Percentiles rank a stretch among this genome's conserved stretches.
Conservation (phyloP, 1,140 invertebrate genomes). For the Pinna nobilis region DNA sequence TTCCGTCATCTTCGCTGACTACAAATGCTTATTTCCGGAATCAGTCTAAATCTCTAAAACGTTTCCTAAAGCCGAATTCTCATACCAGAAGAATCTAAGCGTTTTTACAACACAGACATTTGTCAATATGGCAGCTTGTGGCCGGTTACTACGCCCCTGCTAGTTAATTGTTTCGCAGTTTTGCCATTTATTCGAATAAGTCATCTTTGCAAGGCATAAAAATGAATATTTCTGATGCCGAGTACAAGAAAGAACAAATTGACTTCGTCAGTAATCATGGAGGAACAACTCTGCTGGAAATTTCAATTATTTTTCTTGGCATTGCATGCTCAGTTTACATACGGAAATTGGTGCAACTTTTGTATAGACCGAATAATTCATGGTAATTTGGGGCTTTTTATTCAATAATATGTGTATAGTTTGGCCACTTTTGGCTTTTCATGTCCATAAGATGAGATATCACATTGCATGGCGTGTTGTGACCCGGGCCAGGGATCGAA, state of each 20-base stretch:
- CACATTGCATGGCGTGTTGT: too few relatives aligned
- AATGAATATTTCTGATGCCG: slow-evolving; percentile 15
- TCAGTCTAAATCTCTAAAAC: background rate
- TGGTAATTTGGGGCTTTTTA: background rate
- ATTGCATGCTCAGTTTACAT: slow-evolving; percentile 31
- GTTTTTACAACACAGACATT: background rate
- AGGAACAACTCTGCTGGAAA: slow-evolving; percentile 49
- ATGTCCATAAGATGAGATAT: too few relatives aligned
- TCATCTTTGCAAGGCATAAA: too few relatives aligned
- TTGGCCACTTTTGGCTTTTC: too few relatives aligned
- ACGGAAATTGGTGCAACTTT: background rate
- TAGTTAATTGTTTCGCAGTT: too few relatives aligned
- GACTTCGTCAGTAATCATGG: slow-evolving; percentile 61
- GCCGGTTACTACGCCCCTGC: too few relatives aligned
- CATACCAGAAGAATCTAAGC: background rate
- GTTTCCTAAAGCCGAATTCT: background rate
- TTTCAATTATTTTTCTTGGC: slow-evolving; percentile 38
- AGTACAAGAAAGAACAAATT: slow-evolving; percentile 64
- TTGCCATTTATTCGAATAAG: too few relatives aligned
- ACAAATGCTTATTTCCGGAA: background rate
- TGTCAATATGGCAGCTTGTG: too few relatives aligned
- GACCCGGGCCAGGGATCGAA: too few relatives aligned
- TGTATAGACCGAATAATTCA: background rate
- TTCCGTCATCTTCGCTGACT: background rate
- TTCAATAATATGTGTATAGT: too few relatives aligned